phyloP scores from a whole-genome alignment of 2,888 invertebrate genomes.

The Drosophila tanythrix region DNA sequence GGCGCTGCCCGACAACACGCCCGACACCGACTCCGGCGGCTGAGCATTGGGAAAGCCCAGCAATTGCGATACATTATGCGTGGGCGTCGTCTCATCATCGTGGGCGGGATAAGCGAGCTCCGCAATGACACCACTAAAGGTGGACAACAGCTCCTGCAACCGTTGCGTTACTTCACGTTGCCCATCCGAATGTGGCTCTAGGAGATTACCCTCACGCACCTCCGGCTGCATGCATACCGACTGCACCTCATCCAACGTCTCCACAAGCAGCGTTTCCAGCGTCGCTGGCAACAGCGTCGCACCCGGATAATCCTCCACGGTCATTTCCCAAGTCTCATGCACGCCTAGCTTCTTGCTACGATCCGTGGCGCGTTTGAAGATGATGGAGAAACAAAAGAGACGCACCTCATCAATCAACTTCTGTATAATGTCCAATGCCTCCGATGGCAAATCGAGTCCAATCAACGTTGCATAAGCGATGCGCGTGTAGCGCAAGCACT shows the following conservation, averaged over 20 bases:
- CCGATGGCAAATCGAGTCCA: slow-evolving; percentile 93
- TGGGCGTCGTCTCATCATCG: slow-evolving; percentile 86
- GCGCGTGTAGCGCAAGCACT: slow-evolving; percentile 92
- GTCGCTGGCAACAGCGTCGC: slow-evolving; percentile 91
- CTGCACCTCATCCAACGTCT: slow-evolving; percentile 89
- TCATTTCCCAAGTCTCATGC: slow-evolving; percentile 94
- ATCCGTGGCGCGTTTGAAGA: slow-evolving; percentile 93
- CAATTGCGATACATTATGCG: slow-evolving; percentile 87
- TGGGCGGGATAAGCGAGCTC: slow-evolving; percentile 90
- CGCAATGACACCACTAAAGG: slow-evolving; percentile 89
- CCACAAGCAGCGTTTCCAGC: slow-evolving; percentile 90
- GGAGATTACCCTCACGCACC: slow-evolving; percentile 86
- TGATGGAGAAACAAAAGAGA: slow-evolving; percentile 92
- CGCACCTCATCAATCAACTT: slow-evolving; percentile 94
- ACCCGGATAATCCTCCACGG: slow-evolving; percentile 93
- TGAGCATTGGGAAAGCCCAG: slow-evolving; percentile 87
- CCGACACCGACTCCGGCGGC: slow-evolving; percentile 72
- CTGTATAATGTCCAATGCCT: slow-evolving; percentile 94
- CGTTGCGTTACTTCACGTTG: slow-evolving; percentile 84
- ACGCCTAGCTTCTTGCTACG: slow-evolving; percentile 90
- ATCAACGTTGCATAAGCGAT: slow-evolving; percentile 93
- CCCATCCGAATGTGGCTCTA: slow-evolving; percentile 85
- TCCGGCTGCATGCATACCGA: slow-evolving; percentile 90
- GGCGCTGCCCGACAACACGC: slow-evolving; percentile 54
- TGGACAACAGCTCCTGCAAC: slow-evolving; percentile 87